These are phyloP conservation scores for Chelon labrosus DNA, from an alignment of 2,797 vertebrate species.

Conservation along the genomic window DNA sequence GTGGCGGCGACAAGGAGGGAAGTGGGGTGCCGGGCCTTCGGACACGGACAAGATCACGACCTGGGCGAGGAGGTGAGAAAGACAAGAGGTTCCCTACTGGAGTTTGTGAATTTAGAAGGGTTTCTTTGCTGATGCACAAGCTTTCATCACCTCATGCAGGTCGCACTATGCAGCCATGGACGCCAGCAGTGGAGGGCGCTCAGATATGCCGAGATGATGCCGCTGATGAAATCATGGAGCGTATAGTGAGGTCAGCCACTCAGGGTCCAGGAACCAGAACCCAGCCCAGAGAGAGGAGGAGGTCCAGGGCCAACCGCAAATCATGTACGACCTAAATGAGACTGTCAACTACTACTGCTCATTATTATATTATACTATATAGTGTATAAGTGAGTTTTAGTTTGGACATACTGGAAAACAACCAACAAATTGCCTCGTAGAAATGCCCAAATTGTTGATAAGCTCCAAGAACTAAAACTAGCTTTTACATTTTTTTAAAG, in stretches of 20 bases:
- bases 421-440: too few species aligned
- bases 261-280: constrained; percentile 92
- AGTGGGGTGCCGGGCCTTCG: constrained; percentile 81
- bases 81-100: not conserved
- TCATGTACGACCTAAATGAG: constrained; percentile 86
- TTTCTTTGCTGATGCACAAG: not conserved
- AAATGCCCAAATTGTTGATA: too few species aligned
- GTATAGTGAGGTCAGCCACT: constrained; percentile 94
- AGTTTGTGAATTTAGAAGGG: not conserved
- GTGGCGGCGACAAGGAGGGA: constrained; percentile 72
- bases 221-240: constrained; percentile 97
- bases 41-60: constrained; percentile 87
- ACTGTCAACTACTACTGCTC: too few species aligned
- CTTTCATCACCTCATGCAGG: constrained; percentile 73
- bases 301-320: constrained; percentile 94
- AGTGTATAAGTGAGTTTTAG: too few species aligned
- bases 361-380: too few species aligned
- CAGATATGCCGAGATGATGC: constrained; percentile 87
- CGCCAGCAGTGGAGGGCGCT: constrained; percentile 84
- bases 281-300: constrained; percentile 92
- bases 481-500: too few species aligned
- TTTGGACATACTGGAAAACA: too few species aligned
- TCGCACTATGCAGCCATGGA: constrained; percentile 79
- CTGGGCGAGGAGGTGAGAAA: constrained; percentile 86
- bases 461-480: too few species aligned